Evolutionary conservation across 2,113 vertebrate genomes (phyloP), one percentile per base, ranked within the genome.

Genomic region (Thymallus thymallus): DNA sequence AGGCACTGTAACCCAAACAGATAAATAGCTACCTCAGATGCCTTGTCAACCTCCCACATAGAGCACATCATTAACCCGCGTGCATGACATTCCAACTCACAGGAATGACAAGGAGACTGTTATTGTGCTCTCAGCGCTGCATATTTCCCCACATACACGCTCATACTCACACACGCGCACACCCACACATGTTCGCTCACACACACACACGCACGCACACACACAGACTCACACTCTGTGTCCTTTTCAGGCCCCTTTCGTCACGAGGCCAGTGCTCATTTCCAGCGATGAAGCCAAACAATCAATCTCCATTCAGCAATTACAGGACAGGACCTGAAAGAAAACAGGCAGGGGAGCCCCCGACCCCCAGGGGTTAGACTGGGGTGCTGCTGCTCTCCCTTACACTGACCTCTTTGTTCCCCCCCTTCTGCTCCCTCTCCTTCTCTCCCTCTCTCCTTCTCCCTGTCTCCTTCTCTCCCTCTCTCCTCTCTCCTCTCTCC

Each of bases 91-190:
- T 90, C 90, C 90, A 87, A 82, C 88, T 84, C 83, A 46, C 81
- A 91, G 88, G 89, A 91, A 91, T 91, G 86, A 91, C 88, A 90
- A 90, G 90, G 90, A 91, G 90, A 91, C 87, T 91, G 90, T 91
- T 91, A 91, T 91, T 91, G 89, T 90, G 88, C 86, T 87, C 88
- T 88, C 85, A 69, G 86, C 16, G 62, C 86, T 74, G 85, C 90
- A 91, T 89, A 90, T 76, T 90, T 90, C 87, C 22, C 10, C 80
- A 45, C 64, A 74, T 51, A 24, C 48, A 68, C 72, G 18, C 64
- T 68, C 72, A 72, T 79, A 80, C 67, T 55, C 76, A 75, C 81
- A 78, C 68, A 62, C 76, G 69, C 64, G 74, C 35, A 76, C 68
- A 77, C 61, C 71, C 67, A 78, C 58, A 66, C 66, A 79, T 65